Percentiles rank a stretch among this genome's conserved stretches.
Conservation (phyloP, 2,797 vertebrate species). For the Thamnophis elegans region DNA sequence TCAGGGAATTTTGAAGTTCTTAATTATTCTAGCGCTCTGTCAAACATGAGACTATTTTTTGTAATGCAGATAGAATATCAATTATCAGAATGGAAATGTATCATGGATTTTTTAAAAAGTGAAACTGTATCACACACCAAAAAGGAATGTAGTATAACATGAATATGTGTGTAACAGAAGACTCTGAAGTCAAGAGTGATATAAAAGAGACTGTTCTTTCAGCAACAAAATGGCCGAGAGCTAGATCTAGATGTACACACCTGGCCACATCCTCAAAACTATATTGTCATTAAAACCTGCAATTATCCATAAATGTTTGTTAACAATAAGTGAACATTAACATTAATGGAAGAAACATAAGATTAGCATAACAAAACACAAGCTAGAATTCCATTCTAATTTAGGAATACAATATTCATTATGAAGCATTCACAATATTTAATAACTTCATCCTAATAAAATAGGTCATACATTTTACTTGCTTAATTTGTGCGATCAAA, state of each 20-base stretch:
- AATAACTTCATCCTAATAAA: neutral
- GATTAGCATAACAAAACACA: neutral
- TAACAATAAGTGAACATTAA: neutral
- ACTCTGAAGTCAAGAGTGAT: neutral
- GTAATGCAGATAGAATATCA: neutral
- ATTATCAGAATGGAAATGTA: neutral
- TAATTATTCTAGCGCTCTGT: neutral
- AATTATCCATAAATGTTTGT: neutral
- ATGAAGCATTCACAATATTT: neutral
- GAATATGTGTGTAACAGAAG: neutral
- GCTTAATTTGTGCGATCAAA: neutral
- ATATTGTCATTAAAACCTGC: neutral
- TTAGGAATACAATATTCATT: neutral
- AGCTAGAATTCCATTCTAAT: neutral
- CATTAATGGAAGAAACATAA: neutral
- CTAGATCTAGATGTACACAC: neutral
- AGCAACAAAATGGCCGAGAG: neutral
- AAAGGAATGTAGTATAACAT: neutral
- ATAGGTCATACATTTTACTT: neutral
- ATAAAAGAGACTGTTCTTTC: neutral
- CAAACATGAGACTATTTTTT: neutral
- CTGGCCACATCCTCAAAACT: neutral
- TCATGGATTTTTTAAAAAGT: neutral
- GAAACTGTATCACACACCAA: neutral
- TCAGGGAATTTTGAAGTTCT: neutral